phyloP scores from a whole-genome alignment of 2,797 vertebrate genomes.

The Enteromius fasciolatus region DNA sequence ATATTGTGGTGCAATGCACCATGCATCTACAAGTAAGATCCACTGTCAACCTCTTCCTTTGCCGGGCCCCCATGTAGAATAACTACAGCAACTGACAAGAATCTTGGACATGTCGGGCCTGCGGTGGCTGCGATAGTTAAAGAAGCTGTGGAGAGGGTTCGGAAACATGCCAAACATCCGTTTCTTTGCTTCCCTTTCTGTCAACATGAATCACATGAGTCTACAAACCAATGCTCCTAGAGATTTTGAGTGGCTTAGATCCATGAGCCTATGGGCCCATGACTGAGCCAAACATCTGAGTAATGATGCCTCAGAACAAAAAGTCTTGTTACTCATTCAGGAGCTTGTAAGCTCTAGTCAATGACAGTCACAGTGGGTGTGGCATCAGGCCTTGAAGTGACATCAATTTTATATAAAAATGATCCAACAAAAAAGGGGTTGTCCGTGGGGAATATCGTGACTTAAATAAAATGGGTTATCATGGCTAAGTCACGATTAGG shows the following conservation, averaged over 20 bases:
- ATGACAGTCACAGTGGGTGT: not conserved
- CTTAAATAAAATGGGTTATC: not conserved
- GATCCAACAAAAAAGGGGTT: not conserved
- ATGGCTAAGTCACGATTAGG: not conserved
- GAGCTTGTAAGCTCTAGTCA: not conserved
- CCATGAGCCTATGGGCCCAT: slow-evolving; percentile 7
- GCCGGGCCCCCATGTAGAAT: slow-evolving; percentile 20
- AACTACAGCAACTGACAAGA: slow-evolving; percentile 25
- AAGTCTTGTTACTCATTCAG: not conserved
- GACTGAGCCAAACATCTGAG: slow-evolving; percentile 38
- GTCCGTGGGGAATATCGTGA: not conserved
- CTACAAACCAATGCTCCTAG: slow-evolving; percentile 16
- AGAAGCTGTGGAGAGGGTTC: slow-evolving; percentile 9
- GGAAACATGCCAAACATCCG: slow-evolving; percentile 18
- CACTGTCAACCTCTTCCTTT: slow-evolving; percentile 10
- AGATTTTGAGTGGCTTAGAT: slow-evolving; percentile 21
- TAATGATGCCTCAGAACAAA: slow-evolving; percentile 22
- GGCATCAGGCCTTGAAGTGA: not conserved
- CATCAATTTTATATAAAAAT: not conserved
- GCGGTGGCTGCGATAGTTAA: slow-evolving; percentile 13
- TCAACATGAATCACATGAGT: slow-evolving; percentile 34
- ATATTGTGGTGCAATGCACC: slow-evolving; percentile 40
- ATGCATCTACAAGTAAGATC: slow-evolving; percentile 24
- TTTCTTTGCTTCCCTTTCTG: slow-evolving; percentile 16
- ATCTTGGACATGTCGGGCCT: slow-evolving; percentile 18